These are phyloP conservation scores for Megaceryle maxima DNA, from an alignment of 2,113 vertebrate genomes.

Conservation along the genomic window DNA sequence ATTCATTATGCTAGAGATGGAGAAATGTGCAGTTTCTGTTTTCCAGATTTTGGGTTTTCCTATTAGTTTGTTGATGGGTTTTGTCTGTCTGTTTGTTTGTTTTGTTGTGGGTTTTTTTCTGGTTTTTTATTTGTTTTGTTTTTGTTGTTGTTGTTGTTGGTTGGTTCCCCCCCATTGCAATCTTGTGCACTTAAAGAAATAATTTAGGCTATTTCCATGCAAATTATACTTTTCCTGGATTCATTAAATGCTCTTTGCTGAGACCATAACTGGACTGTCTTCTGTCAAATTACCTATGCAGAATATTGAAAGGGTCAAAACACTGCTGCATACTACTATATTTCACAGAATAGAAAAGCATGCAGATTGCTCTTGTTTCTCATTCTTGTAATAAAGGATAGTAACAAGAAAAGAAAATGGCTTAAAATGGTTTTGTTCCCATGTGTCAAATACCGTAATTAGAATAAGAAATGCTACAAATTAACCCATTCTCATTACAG, in stretches of 20 bases:
- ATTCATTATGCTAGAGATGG: slow-evolving; percentile 5
- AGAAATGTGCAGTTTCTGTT: background rate
- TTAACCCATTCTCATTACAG: slow-evolving; percentile 63
- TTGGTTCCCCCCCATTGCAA: background rate
- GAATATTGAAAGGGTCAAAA: slow-evolving; percentile 70
- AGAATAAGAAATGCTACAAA: slow-evolving; percentile 64
- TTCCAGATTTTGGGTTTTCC: background rate
- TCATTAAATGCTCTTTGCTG: slow-evolving; percentile 73
- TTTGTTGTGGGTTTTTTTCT: too few relatives aligned
- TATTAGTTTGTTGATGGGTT: background rate
- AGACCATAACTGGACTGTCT: slow-evolving; percentile 36
- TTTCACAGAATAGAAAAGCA: slow-evolving; percentile 57
- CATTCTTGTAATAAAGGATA: slow-evolving; percentile 39
- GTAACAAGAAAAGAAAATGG: slow-evolving; percentile 52
- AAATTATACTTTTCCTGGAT: slow-evolving; percentile 67
- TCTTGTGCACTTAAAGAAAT: slow-evolving; percentile 28
- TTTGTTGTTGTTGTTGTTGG: too few relatives aligned
- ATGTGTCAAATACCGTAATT: slow-evolving; percentile 57
- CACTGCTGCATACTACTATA: slow-evolving; percentile 9
- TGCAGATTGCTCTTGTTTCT: slow-evolving; percentile 43
- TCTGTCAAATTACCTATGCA: slow-evolving; percentile 48
- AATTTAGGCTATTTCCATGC: slow-evolving; percentile 68
- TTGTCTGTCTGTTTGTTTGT: too few relatives aligned
- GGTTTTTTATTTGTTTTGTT: too few relatives aligned
- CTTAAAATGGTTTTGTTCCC: slow-evolving; percentile 37